A percentile compares a stretch with the other conserved stretches of the same genome.
These are phyloP conservation scores for Rhyacophila brunnea DNA, from an alignment of 1,140 invertebrate genomes.

Conservation along the genomic window DNA sequence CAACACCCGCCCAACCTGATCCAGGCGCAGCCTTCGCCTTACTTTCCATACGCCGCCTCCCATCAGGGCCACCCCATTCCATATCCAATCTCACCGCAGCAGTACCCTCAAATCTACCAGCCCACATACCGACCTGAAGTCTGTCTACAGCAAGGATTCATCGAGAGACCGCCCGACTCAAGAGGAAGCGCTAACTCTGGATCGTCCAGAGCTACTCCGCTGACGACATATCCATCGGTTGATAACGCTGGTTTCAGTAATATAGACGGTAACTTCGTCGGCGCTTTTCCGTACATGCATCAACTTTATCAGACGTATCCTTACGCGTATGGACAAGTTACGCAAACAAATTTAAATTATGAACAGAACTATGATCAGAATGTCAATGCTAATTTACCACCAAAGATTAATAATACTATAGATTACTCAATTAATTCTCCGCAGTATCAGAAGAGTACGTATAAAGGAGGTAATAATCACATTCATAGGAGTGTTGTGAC, in stretches of 20 bases:
- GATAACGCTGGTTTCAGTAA: slow-evolving; percentile 7
- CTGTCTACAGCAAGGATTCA: slow-evolving; percentile 15
- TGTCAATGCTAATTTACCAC: too few relatives aligned
- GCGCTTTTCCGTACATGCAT: slow-evolving; percentile 9
- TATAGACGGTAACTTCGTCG: slow-evolving; percentile 6
- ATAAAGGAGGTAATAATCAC: too few relatives aligned
- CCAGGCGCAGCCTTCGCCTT: background rate
- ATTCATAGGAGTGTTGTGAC: too few relatives aligned
- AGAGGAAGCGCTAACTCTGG: slow-evolving; percentile 14
- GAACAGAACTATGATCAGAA: too few relatives aligned
- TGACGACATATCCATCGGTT: slow-evolving; percentile 6
- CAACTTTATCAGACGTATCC: background rate
- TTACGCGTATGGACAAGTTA: too few relatives aligned
- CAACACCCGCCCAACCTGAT: slow-evolving; percentile 5
- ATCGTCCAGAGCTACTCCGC: slow-evolving; percentile 25
- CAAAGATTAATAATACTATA: too few relatives aligned
- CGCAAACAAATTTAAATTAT: too few relatives aligned
- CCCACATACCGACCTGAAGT: slow-evolving; percentile 6
- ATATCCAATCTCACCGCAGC: slow-evolving; percentile 1
- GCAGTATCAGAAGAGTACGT: too few relatives aligned
- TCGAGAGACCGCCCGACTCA: slow-evolving; percentile 23
- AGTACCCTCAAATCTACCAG: slow-evolving; percentile 2
- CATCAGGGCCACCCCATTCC: background rate
- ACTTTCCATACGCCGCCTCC: slow-evolving; percentile 2
- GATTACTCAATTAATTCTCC: too few relatives aligned